Percentiles rank a stretch among this genome's conserved stretches.
Evolutionary conservation across 2,888 invertebrate species (phyloP).

Genomic region (Punctoribates punctum): DNA sequence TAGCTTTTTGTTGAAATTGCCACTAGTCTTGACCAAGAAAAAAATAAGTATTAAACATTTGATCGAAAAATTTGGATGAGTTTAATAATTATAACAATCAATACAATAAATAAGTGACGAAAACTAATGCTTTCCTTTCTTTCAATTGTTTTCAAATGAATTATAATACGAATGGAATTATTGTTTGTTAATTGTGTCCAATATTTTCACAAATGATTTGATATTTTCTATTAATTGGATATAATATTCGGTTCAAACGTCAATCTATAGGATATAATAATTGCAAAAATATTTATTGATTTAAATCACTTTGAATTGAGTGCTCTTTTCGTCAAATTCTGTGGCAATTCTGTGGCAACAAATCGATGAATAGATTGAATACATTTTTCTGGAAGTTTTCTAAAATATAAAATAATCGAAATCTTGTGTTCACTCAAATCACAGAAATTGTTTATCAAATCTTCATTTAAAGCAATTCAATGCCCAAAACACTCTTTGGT

Average conservation of each 20-base stretch:
- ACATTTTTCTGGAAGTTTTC: neutral
- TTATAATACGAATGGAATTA: no score
- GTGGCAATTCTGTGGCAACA: neutral
- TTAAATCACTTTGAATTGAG: conserved; percentile 3
- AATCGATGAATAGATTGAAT: neutral
- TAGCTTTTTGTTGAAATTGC: no score
- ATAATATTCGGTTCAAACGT: neutral
- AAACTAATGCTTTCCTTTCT: no score
- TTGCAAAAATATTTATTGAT: neutral
- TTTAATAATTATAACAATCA: no score
- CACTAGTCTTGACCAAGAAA: no score
- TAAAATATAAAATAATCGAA: neutral
- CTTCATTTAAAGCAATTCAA: no score
- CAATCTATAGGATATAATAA: neutral
- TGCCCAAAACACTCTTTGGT: neutral
- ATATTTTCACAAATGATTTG: neutral
- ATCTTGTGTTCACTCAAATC: neutral
- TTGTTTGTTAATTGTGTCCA: no score
- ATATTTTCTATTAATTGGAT: neutral
- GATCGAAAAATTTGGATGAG: no score
- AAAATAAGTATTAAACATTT: no score
- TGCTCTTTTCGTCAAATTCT: neutral
- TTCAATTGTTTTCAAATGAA: no score
- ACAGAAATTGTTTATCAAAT: no score
- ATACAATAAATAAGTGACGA: no score